Evolutionary conservation across 1,140 invertebrate species (phyloP).

Genomic region (Achroia grisella): DNA sequence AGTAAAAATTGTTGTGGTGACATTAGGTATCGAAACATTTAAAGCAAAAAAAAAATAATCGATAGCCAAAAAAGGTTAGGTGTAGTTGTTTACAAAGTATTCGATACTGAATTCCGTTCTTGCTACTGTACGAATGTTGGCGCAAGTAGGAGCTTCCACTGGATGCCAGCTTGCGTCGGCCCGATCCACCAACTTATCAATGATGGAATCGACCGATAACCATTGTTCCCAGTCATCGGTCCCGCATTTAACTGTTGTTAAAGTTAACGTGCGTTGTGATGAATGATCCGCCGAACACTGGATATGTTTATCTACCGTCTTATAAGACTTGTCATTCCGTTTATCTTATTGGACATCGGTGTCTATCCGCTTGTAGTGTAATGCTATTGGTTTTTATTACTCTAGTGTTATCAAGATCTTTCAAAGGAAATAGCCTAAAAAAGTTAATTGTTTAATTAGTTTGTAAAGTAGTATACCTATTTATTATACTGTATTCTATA

Average conservation of each 20-base stretch:
- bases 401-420: too few species aligned
- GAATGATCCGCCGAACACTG: constrained; percentile 23
- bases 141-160: neutral
- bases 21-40: too few species aligned
- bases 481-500: too few species aligned
- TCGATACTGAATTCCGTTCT: too few species aligned
- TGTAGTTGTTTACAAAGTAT: too few species aligned
- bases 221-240: constrained; percentile 35
- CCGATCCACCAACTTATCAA: constrained; percentile 16
- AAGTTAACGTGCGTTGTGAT: constrained; percentile 33
- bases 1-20: too few species aligned
- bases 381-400: neutral
- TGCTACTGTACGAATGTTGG: too few species aligned
- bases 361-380: neutral
- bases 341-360: constrained; percentile 21
- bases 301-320: constrained; percentile 34
- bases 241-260: constrained; percentile 36
- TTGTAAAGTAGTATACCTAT: too few species aligned
- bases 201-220: constrained; percentile 35
- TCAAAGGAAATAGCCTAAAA: too few species aligned
- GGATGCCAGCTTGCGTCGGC: constrained; percentile 12
- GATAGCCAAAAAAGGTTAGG: too few species aligned
- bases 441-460: too few species aligned
- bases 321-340: constrained; percentile 1
- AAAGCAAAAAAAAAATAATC: too few species aligned